A percentile compares a stretch with the other conserved stretches of the same genome.
These are phyloP conservation scores for Smittia sp. DNA, from an alignment of 2,888 invertebrate genomes.

Conservation along the genomic window DNA sequence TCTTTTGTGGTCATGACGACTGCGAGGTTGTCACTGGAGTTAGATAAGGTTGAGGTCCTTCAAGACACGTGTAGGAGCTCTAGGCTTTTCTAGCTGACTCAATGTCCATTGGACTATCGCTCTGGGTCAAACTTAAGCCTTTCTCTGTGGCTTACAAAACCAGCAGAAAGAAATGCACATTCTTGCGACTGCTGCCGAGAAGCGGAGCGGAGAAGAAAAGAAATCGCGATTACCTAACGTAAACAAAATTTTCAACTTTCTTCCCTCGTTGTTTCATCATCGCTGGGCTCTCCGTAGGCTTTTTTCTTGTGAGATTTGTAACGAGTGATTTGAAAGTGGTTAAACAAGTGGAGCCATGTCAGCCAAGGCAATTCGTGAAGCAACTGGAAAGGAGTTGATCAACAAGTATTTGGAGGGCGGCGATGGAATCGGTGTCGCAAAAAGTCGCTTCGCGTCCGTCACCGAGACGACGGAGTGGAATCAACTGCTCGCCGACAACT, in stretches of 20 bases:
- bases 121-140: too few relatives aligned
- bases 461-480: conserved; percentile 73
- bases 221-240: neutral
- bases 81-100: too few relatives aligned
- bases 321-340: neutral
- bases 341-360: conserved; percentile 65
- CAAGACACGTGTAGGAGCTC: too few relatives aligned
- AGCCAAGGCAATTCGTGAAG: conserved; percentile 94
- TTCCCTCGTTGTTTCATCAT: neutral
- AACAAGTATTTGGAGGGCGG: conserved; percentile 69
- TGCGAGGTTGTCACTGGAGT: too few relatives aligned
- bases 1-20: neutral
- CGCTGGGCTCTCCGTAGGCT: neutral
- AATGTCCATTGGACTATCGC: too few relatives aligned
- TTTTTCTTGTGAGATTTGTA: neutral
- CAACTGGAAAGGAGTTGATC: conserved; percentile 87
- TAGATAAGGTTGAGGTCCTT: too few relatives aligned
- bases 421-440: conserved; percentile 64
- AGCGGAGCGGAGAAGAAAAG: neutral
- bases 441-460: conserved; percentile 79
- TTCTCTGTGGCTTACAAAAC: too few relatives aligned
- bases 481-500: conserved; percentile 69
- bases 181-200: neutral
- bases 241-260: conserved; percentile 3
- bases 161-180: too few relatives aligned